These are phyloP conservation scores for Aethes cnicana DNA, from an alignment of 2,888 invertebrate genomes.

Conservation along the genomic window DNA sequence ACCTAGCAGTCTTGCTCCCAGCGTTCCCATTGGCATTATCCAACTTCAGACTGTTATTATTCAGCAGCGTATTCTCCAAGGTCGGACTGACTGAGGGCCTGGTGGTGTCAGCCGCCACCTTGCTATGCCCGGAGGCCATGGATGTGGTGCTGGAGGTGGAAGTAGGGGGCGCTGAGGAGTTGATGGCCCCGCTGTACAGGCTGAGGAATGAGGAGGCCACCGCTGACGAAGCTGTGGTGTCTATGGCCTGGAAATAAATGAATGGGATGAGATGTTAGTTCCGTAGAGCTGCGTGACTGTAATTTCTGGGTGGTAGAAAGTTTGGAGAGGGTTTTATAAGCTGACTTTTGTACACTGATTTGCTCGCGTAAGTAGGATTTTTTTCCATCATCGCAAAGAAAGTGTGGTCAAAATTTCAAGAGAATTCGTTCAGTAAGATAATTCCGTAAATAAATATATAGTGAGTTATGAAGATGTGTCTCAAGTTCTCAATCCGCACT, in stretches of 20 bases:
- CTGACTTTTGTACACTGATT: too few species aligned
- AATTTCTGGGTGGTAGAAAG: too few species aligned
- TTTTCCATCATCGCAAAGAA: too few species aligned
- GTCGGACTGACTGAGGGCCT: constrained; percentile 66
- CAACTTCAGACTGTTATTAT: constrained; percentile 72
- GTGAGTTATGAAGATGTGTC: too few species aligned
- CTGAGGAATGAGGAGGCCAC: constrained; percentile 78
- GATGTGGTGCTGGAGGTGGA: constrained; percentile 51
- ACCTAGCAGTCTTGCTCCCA: constrained; percentile 78
- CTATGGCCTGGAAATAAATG: constrained; percentile 83
- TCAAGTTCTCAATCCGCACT: too few species aligned
- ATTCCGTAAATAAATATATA: too few species aligned
- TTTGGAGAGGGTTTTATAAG: not conserved
- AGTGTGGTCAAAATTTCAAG: too few species aligned
- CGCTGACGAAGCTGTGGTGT: constrained; percentile 82
- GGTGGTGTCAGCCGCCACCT: constrained; percentile 63
- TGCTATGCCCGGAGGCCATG: constrained; percentile 57
- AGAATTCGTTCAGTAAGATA: too few species aligned
- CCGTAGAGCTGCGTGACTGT: too few species aligned
- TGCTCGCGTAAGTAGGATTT: too few species aligned
- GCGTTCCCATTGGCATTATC: constrained; percentile 76
- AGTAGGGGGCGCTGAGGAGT: constrained; percentile 61
- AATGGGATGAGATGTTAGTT: not conserved
- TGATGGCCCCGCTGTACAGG: constrained; percentile 75
- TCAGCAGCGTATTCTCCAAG: constrained; percentile 64